Conservation (phyloP, 2,888 invertebrate genomes). For the Drosophila helvetica region DNA sequence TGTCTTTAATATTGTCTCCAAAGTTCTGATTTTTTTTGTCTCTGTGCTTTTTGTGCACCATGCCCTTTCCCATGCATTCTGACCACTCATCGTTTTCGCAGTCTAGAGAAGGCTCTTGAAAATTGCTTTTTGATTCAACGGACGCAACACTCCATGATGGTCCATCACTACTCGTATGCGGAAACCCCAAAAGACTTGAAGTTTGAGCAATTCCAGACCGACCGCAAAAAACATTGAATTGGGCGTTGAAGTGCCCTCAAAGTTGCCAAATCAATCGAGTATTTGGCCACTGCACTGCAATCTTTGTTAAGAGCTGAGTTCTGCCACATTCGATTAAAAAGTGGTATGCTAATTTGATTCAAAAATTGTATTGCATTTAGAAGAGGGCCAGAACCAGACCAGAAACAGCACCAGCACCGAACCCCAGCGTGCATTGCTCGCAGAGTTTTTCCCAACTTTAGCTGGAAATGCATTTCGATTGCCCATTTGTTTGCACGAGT, state of each 20-base stretch:
- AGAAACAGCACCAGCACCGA: no score
- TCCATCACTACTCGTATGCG: neutral
- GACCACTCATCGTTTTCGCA: slow-evolving; percentile 32
- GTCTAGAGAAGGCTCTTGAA: slow-evolving; percentile 11
- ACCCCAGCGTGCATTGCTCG: no score
- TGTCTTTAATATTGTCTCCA: no score
- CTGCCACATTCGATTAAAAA: neutral
- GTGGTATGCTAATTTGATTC: slow-evolving; percentile 2
- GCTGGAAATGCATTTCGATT: slow-evolving; percentile 58
- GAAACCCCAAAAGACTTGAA: neutral
- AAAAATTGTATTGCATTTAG: neutral
- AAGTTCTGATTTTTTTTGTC: no score
- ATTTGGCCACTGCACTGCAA: neutral
- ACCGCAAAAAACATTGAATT: neutral
- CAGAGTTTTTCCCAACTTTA: slow-evolving; percentile 45
- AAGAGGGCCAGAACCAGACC: no score
- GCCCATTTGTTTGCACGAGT: slow-evolving; percentile 36
- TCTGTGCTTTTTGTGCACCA: neutral
- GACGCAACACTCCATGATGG: neutral
- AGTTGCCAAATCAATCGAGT: slow-evolving; percentile 1
- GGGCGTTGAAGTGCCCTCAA: neutral
- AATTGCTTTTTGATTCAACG: slow-evolving; percentile 24
- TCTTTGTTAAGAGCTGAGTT: neutral
- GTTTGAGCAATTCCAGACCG: no score
- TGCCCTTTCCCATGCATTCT: neutral